These are phyloP conservation scores for Turnix velox DNA, from an alignment of 2,113 vertebrate species.

Conservation along the genomic window DNA sequence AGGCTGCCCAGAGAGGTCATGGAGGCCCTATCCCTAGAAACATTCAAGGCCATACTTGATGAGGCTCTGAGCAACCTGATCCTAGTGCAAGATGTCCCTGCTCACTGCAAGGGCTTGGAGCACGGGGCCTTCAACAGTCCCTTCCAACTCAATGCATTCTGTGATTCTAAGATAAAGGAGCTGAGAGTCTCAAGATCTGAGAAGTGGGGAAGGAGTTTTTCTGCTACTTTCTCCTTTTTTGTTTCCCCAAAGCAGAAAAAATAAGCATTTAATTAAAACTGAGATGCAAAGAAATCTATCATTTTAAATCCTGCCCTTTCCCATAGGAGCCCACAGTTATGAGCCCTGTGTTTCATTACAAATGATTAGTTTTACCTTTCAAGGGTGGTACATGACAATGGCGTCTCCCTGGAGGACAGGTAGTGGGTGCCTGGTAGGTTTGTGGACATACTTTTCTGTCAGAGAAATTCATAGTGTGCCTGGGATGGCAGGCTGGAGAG, in stretches of 20 bases:
- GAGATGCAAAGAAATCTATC: not conserved
- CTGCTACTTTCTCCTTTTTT: not conserved
- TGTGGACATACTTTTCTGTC: not conserved
- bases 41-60: too few relatives aligned
- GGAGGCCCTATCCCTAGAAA: too few relatives aligned
- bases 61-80: too few relatives aligned
- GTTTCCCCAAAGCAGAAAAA: not conserved
- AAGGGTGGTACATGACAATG: fast-evolving
- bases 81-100: too few relatives aligned
- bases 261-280: not conserved
- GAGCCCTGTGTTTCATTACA: not conserved
- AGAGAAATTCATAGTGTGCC: not conserved
- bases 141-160: too few relatives aligned
- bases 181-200: not conserved
- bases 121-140: too few relatives aligned
- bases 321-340: not conserved
- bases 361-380: not conserved
- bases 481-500: not conserved
- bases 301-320: not conserved
- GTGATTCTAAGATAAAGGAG: too few relatives aligned
- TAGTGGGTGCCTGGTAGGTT: not conserved
- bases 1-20: too few relatives aligned
- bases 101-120: too few relatives aligned
- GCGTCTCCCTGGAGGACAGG: not conserved
- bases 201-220: not conserved